Percentiles rank a stretch among this genome's conserved stretches.
These are phyloP conservation scores for Lampris incognitus DNA, from an alignment of 2,113 vertebrate species.

Conservation along the genomic window DNA sequence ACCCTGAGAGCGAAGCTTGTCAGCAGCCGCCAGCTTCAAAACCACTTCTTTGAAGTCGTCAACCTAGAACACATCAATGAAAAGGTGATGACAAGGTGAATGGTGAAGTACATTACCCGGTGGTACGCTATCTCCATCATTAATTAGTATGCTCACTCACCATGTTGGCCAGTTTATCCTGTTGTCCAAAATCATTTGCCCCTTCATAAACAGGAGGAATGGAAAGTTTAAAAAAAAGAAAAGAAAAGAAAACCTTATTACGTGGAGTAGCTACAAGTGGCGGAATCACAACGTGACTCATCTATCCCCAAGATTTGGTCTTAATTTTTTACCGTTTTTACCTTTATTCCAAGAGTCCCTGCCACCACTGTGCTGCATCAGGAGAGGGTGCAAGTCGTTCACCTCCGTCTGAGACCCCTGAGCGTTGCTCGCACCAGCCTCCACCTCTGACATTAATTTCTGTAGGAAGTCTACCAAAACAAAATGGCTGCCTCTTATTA, in stretches of 20 bases:
- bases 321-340: background rate
- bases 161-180: constrained; percentile 74
- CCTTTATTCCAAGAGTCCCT: constrained; percentile 72
- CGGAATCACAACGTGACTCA: no score
- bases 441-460: constrained; percentile 78
- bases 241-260: background rate
- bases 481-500: constrained; percentile 2
- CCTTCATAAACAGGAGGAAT: constrained; percentile 48
- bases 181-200: constrained; percentile 70
- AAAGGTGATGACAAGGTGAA: background rate
- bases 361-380: constrained; percentile 66
- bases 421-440: constrained; percentile 61
- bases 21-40: constrained; percentile 78
- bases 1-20: constrained; percentile 78
- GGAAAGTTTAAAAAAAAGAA: background rate
- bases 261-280: background rate
- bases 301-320: no score
- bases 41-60: constrained; percentile 78
- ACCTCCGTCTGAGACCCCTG: constrained; percentile 70
- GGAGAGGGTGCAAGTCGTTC: constrained; percentile 73
- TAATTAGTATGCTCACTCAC: constrained; percentile 54
- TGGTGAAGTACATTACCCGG: no score
- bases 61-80: constrained; percentile 62
- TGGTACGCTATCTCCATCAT: no score
- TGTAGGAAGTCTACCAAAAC: constrained; percentile 77